Evolutionary conservation across 1,140 invertebrate species (phyloP).

Genomic region (Saccostrea echinata): DNA sequence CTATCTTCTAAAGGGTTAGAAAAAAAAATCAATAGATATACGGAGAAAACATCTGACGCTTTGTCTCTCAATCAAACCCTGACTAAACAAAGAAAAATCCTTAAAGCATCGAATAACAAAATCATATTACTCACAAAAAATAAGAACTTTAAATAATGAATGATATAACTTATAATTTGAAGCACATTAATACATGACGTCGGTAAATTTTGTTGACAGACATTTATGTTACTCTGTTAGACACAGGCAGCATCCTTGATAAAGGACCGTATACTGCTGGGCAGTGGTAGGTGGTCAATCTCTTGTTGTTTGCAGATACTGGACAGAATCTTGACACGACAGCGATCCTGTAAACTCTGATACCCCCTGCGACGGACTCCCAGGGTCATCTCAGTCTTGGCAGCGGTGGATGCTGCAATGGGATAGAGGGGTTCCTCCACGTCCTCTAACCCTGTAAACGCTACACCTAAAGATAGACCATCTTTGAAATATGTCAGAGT

Average conservation of each 20-base stretch:
- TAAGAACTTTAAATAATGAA: not conserved
- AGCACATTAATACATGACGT: too few relatives aligned
- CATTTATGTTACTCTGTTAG: not conserved
- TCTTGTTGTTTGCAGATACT: slow-evolving; percentile 64
- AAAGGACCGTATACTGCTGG: slow-evolving; percentile 74
- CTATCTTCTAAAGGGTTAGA: not conserved
- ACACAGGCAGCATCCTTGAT: slow-evolving; percentile 59
- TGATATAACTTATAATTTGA: not conserved
- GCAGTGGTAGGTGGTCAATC: slow-evolving; percentile 73
- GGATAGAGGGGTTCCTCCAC: slow-evolving; percentile 85
- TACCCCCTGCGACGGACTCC: slow-evolving; percentile 83
- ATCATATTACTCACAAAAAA: not conserved
- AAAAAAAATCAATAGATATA: slow-evolving; percentile 31
- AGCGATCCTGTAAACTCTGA: slow-evolving; percentile 85
- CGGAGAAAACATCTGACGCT: not conserved
- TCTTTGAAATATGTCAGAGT: slow-evolving; percentile 89
- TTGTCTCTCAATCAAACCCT: not conserved
- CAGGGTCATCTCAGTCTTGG: slow-evolving; percentile 88
- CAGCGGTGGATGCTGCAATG: slow-evolving; percentile 87
- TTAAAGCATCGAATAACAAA: not conserved
- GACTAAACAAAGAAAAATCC: not conserved
- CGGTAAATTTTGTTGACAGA: too few relatives aligned
- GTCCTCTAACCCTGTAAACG: slow-evolving; percentile 80
- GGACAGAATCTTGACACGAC: slow-evolving; percentile 74
- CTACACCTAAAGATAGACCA: slow-evolving; percentile 84